Conservation (phyloP, 2,797 vertebrate genomes). For the Accipiter minullus region DNA sequence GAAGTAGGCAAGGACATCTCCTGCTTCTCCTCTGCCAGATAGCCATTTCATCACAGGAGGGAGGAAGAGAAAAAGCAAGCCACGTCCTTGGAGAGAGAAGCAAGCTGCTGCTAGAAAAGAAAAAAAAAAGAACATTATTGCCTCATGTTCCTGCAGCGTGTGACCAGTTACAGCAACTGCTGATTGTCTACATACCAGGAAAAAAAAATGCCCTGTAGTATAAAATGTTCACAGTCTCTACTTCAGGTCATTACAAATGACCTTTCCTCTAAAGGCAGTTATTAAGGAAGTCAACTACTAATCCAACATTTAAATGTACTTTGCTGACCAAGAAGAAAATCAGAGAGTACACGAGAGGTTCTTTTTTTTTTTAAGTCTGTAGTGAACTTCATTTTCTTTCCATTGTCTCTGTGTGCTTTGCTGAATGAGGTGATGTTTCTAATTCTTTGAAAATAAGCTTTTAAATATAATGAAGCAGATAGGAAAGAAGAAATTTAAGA, state of each 20-base stretch:
- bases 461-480: background rate
- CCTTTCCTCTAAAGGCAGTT: constrained; percentile 13
- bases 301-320: background rate
- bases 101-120: constrained; percentile 10
- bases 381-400: background rate
- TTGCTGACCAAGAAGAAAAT: constrained; percentile 15
- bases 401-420: background rate
- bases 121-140: constrained; percentile 20
- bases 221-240: constrained; percentile 29
- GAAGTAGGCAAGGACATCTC: background rate
- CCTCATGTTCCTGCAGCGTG: constrained; percentile 51
- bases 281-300: background rate
- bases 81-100: background rate
- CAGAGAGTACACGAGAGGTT: background rate
- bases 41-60: background rate
- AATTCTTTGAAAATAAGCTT: background rate
- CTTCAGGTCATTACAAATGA: constrained; percentile 40
- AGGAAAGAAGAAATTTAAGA: background rate
- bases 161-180: constrained; percentile 54
- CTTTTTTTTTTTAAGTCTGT: background rate
- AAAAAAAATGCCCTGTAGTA: constrained; percentile 1
- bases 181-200: constrained; percentile 50
- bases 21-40: background rate
- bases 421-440: background rate
- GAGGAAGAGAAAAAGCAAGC: constrained; percentile 19